Percentiles rank a stretch among this genome's conserved stretches.
Conservation (phyloP, 2,888 invertebrate species). For the Tipula confusa region DNA sequence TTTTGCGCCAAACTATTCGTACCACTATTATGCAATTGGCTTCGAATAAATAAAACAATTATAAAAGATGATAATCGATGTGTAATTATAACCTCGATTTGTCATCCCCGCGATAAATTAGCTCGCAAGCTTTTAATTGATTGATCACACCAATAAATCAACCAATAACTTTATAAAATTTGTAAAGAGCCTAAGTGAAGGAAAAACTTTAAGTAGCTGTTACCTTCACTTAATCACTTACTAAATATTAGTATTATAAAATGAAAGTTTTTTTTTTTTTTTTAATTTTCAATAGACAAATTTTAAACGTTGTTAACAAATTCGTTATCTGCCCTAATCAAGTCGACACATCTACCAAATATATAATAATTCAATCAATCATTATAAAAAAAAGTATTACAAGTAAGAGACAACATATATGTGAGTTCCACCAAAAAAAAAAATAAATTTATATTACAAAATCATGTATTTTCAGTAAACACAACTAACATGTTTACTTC, state of each 20-base stretch:
- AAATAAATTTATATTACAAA: neutral
- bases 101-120: neutral
- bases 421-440: neutral
- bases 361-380: conserved; percentile 6
- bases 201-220: neutral
- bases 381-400: neutral
- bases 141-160: neutral
- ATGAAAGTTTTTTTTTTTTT: no score
- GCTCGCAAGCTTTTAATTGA: neutral
- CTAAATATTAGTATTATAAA: neutral
- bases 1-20: neutral
- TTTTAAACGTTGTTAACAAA: neutral
- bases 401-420: neutral
- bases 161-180: neutral
- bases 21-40: neutral
- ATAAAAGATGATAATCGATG: neutral
- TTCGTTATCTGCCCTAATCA: neutral
- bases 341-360: neutral
- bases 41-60: neutral
- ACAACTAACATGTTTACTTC: neutral
- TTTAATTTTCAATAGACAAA: neutral
- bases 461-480: neutral
- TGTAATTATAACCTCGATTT: neutral
- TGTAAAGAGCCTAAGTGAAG: neutral
- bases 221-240: neutral